A percentile compares a stretch with the other conserved stretches of the same genome.
phyloP scores from a whole-genome alignment of 2,888 invertebrate species.

The Flexamia atlantica region DNA sequence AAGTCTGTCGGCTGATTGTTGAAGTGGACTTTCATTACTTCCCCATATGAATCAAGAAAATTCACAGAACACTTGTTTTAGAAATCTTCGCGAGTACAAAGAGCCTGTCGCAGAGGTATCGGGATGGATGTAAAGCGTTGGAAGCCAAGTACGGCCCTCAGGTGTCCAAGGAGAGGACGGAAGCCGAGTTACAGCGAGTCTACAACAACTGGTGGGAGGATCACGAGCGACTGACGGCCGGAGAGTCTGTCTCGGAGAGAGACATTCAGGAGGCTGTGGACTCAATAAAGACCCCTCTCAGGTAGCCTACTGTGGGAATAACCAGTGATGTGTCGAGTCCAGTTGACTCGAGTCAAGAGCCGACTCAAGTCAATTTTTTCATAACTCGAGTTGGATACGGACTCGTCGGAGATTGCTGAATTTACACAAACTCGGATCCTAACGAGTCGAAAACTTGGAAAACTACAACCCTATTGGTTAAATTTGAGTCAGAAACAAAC shows the following conservation, averaged over 20 bases:
- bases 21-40: too few species aligned
- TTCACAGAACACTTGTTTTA: not conserved
- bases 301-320: not conserved
- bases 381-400: too few species aligned
- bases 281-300: constrained; percentile 34
- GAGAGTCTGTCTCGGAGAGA: not conserved
- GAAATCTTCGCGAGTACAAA: not conserved
- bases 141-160: constrained; percentile 5
- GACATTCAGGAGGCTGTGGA: constrained; percentile 8
- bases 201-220: constrained; percentile 23
- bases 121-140: constrained; percentile 27
- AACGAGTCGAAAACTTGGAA: too few species aligned
- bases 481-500: too few species aligned
- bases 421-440: too few species aligned
- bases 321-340: too few species aligned
- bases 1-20: too few species aligned
- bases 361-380: too few species aligned
- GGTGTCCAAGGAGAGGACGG: not conserved
- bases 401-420: too few species aligned
- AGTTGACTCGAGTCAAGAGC: too few species aligned
- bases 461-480: too few species aligned
- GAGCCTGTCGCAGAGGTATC: constrained; percentile 5
- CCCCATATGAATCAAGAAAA: too few species aligned
- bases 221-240: not conserved
- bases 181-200: constrained; percentile 4